Percentiles rank a stretch among this genome's conserved stretches.
These are phyloP conservation scores for Mus caroli DNA, from an alignment of 2,797 vertebrate genomes.

Conservation along the genomic window DNA sequence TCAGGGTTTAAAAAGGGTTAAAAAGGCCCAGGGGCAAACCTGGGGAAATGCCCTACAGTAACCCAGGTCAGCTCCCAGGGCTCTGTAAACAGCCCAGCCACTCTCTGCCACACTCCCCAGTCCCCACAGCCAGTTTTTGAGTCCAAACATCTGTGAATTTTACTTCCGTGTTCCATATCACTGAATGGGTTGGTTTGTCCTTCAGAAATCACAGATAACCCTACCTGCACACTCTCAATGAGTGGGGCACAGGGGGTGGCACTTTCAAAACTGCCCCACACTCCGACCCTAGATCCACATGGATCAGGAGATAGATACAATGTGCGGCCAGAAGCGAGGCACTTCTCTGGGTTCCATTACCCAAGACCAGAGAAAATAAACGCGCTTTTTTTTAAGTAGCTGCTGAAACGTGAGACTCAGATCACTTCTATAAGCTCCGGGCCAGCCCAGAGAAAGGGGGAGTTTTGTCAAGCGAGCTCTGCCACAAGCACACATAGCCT, in stretches of 20 bases:
- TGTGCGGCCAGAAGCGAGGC: not conserved
- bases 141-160: not conserved
- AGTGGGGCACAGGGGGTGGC: fast-evolving
- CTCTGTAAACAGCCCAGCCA: fast-evolving
- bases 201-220: not conserved
- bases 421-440: not conserved
- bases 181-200: not conserved
- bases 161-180: too few species aligned
- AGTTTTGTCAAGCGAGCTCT: not conserved
- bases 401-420: not conserved
- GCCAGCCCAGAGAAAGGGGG: not conserved
- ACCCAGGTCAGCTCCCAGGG: fast-evolving
- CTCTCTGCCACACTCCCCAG: not conserved
- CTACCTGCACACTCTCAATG: too few species aligned
- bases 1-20: not conserved
- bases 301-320: fast-evolving
- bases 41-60: not conserved
- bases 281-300: not conserved
- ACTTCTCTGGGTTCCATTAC: not conserved
- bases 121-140: not conserved
- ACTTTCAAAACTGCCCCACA: not conserved
- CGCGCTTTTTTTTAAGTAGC: too few species aligned
- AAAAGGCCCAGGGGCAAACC: not conserved
- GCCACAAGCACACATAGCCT: not conserved
- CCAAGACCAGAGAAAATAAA: not conserved